Evolutionary conservation across 2,888 invertebrate species (phyloP), one percentile per base, ranked within the genome.

Genomic region (Zeuzera pyrina): DNA sequence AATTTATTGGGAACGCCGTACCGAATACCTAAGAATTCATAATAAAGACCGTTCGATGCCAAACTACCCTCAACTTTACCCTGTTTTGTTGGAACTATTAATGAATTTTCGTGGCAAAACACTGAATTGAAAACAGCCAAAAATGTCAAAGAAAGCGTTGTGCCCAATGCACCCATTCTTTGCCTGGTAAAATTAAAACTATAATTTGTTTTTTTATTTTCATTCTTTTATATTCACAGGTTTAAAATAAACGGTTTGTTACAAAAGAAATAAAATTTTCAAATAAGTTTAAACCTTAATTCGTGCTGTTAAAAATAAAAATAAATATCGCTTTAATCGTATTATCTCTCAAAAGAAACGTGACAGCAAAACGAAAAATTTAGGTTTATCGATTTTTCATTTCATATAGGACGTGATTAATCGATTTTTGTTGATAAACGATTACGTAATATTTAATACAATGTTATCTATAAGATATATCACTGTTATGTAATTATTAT

Each of bases 31-130:
- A 71, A 53, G 45, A 64, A 83, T 37, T 83, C 76, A 39, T 73
- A 78, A 42, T 64, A 78, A 6, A 64, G 29, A 15, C 59, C 72
- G 40, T 60, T 74, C 1, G 45, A 16, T 0, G 70, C 52, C 29
- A 83, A 55, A 40, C 39, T 52, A 0, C 83, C 83, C 40, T 79
- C 71, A 1, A 83, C 56, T 43, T 64, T 61, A 0, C 83, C 83
- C 27, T 79, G 67, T 12, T 63, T 62, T 0, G 79, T 81, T 2
- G 48, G 45, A 1, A 79, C 68, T 22, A 70, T 53, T 36, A 58
- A 61, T 0, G 50, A 57, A 21, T 53, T 52, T n/a, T 62, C 57
- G 14, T 54, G 45, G 19, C 62, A 39, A 26, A 45, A 35, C 13
- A 50, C 52, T 30, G 39, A 43, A 30, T 44, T 39, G 29, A 58